These are phyloP conservation scores for Synergus umbraculus DNA, from an alignment of 2,888 invertebrate species.

Conservation along the genomic window DNA sequence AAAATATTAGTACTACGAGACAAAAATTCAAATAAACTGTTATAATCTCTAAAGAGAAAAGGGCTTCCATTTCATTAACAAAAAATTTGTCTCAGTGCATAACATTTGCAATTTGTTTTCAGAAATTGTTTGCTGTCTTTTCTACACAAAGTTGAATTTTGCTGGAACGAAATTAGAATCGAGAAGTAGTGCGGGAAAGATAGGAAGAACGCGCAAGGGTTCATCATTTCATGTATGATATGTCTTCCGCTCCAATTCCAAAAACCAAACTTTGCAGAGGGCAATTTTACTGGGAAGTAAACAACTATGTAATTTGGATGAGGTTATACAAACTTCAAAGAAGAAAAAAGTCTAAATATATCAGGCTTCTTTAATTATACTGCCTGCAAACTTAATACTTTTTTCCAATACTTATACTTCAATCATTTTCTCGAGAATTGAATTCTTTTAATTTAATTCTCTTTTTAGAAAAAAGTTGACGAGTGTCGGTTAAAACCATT, in stretches of 20 bases:
- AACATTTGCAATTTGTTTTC: not conserved
- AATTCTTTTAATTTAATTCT: not conserved
- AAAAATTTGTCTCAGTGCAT: too few relatives aligned
- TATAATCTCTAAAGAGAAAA: not conserved
- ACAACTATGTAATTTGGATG: not conserved
- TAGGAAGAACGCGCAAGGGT: not conserved
- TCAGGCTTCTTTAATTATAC: too few relatives aligned
- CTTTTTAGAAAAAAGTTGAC: not conserved
- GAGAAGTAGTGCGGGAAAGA: not conserved
- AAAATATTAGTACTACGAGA: not conserved
- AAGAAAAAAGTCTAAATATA: too few relatives aligned
- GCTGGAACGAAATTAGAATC: conserved; percentile 14
- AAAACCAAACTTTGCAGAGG: not conserved
- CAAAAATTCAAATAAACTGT: not conserved
- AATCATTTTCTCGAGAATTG: not conserved
- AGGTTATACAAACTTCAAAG: too few relatives aligned
- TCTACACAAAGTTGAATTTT: not conserved
- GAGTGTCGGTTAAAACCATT: not conserved
- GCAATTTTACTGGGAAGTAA: not conserved
- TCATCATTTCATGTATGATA: conserved; percentile 1
- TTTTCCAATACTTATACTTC: too few relatives aligned
- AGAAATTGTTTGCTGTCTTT: not conserved
- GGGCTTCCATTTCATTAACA: too few relatives aligned
- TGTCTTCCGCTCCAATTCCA: conserved; percentile 26
- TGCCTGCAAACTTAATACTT: too few relatives aligned